Percentiles rank a stretch among this genome's conserved stretches.
These are phyloP conservation scores for Seriola quinqueradiata DNA, from an alignment of 2,113 vertebrate species.

Conservation along the genomic window DNA sequence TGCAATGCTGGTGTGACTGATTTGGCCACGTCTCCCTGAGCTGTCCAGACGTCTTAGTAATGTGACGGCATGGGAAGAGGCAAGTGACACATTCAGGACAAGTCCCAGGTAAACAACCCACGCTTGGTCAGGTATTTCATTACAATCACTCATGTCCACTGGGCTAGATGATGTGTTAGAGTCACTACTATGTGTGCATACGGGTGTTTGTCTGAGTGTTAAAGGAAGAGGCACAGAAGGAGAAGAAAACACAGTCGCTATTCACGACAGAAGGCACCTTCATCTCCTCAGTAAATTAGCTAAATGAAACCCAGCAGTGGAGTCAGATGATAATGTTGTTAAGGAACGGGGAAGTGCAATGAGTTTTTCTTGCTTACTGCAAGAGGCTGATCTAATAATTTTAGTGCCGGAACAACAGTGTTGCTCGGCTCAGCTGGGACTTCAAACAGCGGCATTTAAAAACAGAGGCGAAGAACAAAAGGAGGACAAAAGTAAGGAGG, in stretches of 20 bases:
- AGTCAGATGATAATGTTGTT: slow-evolving; percentile 72
- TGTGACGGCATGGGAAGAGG: slow-evolving; percentile 56
- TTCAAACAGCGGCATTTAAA: slow-evolving; percentile 51
- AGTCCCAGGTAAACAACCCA: slow-evolving; percentile 62
- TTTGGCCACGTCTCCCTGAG: slow-evolving; percentile 36
- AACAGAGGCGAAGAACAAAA: slow-evolving; percentile 38
- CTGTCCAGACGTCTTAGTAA: slow-evolving; percentile 45
- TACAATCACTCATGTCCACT: slow-evolving; percentile 56
- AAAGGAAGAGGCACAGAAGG: slow-evolving; percentile 6
- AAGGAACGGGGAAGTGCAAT: slow-evolving; percentile 44
- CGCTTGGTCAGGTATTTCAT: slow-evolving; percentile 68
- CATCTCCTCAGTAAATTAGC: slow-evolving; percentile 59
- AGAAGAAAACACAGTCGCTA: slow-evolving; percentile 13
- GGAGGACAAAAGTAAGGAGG: slow-evolving; percentile 44
- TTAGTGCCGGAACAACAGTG: slow-evolving; percentile 26
- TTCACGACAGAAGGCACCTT: slow-evolving; percentile 32
- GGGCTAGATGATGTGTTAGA: slow-evolving; percentile 52
- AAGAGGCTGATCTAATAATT: slow-evolving; percentile 68
- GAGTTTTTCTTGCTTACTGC: slow-evolving; percentile 63
- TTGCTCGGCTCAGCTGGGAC: slow-evolving; percentile 44
- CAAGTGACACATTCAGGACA: slow-evolving; percentile 69
- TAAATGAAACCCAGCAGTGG: slow-evolving; percentile 62
- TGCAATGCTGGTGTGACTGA: slow-evolving; percentile 42
- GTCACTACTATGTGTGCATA: slow-evolving; percentile 32
- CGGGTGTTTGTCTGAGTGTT: slow-evolving; percentile 24